These are phyloP conservation scores for Bujurquina vittata DNA, from an alignment of 2,113 vertebrate genomes.

Conservation along the genomic window DNA sequence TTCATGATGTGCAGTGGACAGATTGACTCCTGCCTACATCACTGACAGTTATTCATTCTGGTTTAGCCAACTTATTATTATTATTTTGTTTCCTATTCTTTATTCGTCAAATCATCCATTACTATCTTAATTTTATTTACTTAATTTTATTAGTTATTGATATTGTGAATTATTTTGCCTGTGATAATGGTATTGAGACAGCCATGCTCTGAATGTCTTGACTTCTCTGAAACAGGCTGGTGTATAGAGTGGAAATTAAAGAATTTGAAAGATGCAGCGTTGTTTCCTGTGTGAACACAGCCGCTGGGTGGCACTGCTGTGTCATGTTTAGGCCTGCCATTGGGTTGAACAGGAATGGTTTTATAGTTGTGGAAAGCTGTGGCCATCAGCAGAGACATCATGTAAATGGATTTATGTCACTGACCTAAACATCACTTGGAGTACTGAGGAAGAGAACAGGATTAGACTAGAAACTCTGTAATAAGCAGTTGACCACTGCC, in stretches of 20 bases:
- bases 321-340: neutral
- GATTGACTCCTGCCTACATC: no score
- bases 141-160: neutral
- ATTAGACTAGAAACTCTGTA: neutral
- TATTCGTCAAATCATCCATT: neutral
- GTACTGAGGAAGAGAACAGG: neutral
- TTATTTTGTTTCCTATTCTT: no score
- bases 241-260: neutral
- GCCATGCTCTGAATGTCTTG: neutral
- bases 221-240: neutral
- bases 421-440: neutral
- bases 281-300: neutral
- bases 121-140: neutral
- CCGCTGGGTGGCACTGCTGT: slow-evolving; percentile 15
- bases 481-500: neutral
- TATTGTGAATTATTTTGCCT: neutral
- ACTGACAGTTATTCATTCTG: no score
- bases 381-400: neutral
- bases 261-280: neutral
- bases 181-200: neutral
- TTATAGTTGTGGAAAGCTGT: neutral
- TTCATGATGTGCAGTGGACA: no score
- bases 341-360: neutral
- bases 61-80: no score
- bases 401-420: neutral